A percentile compares a stretch with the other conserved stretches of the same genome.
Evolutionary conservation across 2,888 invertebrate genomes (phyloP).

Genomic region (Cotesia congregata): DNA sequence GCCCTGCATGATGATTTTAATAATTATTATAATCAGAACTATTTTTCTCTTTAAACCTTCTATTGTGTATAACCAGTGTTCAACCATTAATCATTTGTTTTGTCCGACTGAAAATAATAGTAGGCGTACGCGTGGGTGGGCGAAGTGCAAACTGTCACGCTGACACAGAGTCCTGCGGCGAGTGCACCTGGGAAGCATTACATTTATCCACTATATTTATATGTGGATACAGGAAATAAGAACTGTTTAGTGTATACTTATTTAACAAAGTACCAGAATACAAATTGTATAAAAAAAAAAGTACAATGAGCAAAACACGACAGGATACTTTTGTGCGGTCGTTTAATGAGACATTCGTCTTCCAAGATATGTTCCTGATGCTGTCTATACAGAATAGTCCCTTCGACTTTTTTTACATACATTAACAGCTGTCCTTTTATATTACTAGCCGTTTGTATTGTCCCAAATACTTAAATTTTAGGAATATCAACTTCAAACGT

Average conservation of each 20-base stretch:
- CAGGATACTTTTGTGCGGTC: conserved; percentile 25
- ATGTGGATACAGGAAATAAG: conserved; percentile 13
- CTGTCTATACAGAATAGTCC: conserved; percentile 22
- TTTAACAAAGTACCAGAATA: not conserved
- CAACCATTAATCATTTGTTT: conserved; percentile 16
- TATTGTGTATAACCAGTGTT: not conserved
- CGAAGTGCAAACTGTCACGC: conserved; percentile 26
- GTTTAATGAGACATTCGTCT: conserved; percentile 31
- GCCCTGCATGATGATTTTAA: not conserved
- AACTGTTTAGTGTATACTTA: conserved; percentile 12
- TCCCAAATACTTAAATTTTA: not conserved
- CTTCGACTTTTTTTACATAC: conserved; percentile 5
- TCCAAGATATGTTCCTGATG: not conserved
- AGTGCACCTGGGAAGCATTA: conserved; percentile 16
- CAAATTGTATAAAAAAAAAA: conserved; percentile 13
- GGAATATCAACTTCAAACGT: not conserved
- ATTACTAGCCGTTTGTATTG: not conserved
- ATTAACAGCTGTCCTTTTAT: conserved; percentile 4
- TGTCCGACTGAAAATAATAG: not conserved
- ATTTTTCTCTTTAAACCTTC: not conserved
- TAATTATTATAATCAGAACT: not conserved
- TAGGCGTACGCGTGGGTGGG: conserved; percentile 25
- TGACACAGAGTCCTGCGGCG: conserved; percentile 14
- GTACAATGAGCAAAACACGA: not conserved
- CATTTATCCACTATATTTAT: not conserved